These are phyloP conservation scores for Centruroides vittatus DNA, from an alignment of 1,140 invertebrate species.

Conservation along the genomic window DNA sequence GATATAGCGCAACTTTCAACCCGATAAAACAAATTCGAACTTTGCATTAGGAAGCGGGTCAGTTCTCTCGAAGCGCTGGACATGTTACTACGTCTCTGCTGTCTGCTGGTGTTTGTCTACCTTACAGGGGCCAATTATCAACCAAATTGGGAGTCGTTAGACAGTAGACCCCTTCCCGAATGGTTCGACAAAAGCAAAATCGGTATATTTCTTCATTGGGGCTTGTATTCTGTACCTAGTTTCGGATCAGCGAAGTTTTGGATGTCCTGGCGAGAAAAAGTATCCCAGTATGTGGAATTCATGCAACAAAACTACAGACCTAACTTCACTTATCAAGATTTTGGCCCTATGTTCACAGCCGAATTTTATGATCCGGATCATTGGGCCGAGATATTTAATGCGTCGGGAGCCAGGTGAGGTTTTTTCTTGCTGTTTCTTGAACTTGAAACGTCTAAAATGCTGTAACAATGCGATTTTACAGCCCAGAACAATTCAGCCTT, in stretches of 20 bases:
- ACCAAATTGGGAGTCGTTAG: slow-evolving; percentile 29
- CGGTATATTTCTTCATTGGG: slow-evolving; percentile 35
- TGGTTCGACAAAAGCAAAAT: slow-evolving; percentile 33
- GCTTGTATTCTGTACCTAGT: slow-evolving; percentile 29
- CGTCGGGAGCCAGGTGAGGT: slow-evolving; percentile 19
- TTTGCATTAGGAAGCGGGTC: too few species aligned
- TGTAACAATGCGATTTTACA: too few species aligned
- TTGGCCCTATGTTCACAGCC: slow-evolving; percentile 29
- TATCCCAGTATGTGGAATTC: slow-evolving; percentile 21
- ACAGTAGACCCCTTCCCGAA: slow-evolving; percentile 27
- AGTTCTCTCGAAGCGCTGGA: too few species aligned
- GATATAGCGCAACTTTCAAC: too few species aligned
- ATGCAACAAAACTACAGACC: slow-evolving; percentile 31
- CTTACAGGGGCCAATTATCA: slow-evolving; percentile 7
- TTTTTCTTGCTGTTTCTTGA: too few species aligned
- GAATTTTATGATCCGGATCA: slow-evolving; percentile 30
- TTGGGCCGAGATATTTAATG: slow-evolving; percentile 29
- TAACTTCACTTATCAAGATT: slow-evolving; percentile 33
- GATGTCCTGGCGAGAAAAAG: slow-evolving; percentile 21
- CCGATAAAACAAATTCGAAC: too few species aligned
- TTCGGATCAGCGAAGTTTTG: slow-evolving; percentile 26
- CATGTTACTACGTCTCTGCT: too few species aligned
- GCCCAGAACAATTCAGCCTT: too few species aligned
- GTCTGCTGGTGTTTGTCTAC: too few species aligned
- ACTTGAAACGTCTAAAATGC: too few species aligned